Percentiles rank a stretch among this genome's conserved stretches.
Evolutionary conservation across 2,888 invertebrate species (phyloP).

Genomic region (Megamerina dolium): DNA sequence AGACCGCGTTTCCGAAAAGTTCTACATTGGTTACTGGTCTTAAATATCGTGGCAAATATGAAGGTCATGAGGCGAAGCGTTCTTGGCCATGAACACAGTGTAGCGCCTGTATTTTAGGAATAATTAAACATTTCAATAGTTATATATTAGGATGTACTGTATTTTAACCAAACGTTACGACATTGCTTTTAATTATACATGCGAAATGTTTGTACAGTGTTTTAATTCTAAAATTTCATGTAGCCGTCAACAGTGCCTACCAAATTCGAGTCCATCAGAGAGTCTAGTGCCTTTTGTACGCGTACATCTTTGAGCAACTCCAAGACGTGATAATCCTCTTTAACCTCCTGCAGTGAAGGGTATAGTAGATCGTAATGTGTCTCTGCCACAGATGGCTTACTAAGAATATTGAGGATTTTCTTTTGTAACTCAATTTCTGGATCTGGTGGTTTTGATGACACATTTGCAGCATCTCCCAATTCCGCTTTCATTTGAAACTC

Average conservation of each 20-base stretch:
- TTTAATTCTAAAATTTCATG: slow-evolving; percentile 28
- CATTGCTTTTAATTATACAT: background rate
- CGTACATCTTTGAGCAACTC: slow-evolving; percentile 69
- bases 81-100: slow-evolving; percentile 54
- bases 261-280: slow-evolving; percentile 52
- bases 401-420: slow-evolving; percentile 46
- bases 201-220: background rate
- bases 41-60: slow-evolving; percentile 74
- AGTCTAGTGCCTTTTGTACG: slow-evolving; percentile 73
- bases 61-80: slow-evolving; percentile 61
- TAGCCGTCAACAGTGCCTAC: slow-evolving; percentile 32
- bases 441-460: slow-evolving; percentile 38
- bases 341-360: slow-evolving; percentile 34
- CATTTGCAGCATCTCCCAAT: slow-evolving; percentile 59
- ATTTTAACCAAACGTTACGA: too few species aligned
- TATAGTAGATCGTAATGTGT: slow-evolving; percentile 34
- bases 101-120: background rate
- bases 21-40: slow-evolving; percentile 80
- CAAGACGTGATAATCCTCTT: slow-evolving; percentile 50
- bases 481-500: slow-evolving; percentile 71
- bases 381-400: slow-evolving; percentile 46
- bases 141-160: too few species aligned
- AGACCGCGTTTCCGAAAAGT: slow-evolving; percentile 77
- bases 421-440: slow-evolving; percentile 48
- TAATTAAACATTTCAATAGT: too few species aligned